Percentiles rank a stretch among this genome's conserved stretches.
Conservation (phyloP, 2,113 vertebrate genomes). For the Odontesthes bonariensis region DNA sequence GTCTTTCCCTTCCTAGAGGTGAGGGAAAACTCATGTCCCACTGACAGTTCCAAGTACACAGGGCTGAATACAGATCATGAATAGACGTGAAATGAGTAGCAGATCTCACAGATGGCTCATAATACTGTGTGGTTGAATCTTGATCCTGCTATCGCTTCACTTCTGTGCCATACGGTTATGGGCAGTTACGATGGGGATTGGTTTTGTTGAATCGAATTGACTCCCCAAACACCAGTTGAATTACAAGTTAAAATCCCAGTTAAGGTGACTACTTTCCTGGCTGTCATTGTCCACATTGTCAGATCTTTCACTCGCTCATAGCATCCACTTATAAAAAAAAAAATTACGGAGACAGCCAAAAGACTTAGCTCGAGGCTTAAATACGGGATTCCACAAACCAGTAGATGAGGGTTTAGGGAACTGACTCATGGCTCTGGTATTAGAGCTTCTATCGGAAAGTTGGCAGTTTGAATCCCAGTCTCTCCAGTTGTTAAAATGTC, state of each 20-base stretch:
- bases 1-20: slow-evolving; percentile 94
- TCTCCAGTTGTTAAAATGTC: neutral
- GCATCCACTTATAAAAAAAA: neutral
- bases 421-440: neutral
- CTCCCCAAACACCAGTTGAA: slow-evolving; percentile 24
- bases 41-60: neutral
- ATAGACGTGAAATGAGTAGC: neutral
- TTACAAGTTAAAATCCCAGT: slow-evolving; percentile 20
- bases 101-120: neutral
- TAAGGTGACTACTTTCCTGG: slow-evolving; percentile 27
- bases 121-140: neutral
- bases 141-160: too few species aligned
- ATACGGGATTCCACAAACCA: neutral
- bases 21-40: slow-evolving; percentile 1
- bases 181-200: neutral
- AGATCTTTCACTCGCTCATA: neutral
- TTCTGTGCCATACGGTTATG: neutral
- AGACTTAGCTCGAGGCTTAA: neutral
- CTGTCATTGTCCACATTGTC: slow-evolving; percentile 29
- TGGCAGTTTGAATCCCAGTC: neutral
- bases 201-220: slow-evolving; percentile 21
- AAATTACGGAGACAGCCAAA: neutral
- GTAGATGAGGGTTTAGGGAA: neutral
- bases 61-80: neutral
- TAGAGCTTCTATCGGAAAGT: neutral